Conservation (phyloP, 2,797 vertebrate genomes). For the Atherinosoma microstoma region DNA sequence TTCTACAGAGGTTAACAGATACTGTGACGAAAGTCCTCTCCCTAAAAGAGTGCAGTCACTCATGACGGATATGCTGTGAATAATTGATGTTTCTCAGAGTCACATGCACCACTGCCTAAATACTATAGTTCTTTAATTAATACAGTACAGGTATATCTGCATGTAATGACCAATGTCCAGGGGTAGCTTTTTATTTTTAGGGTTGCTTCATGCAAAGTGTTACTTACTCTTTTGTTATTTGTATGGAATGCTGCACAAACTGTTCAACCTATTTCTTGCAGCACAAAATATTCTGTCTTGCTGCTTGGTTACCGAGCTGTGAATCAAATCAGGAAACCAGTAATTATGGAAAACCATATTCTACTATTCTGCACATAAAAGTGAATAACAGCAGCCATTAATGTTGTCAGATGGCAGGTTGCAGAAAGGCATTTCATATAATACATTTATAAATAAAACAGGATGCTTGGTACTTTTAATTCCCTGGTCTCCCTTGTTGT, state of each 20-base stretch:
- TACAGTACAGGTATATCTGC: constrained; percentile 16
- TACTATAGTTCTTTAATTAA: constrained; percentile 39
- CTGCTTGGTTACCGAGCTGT: constrained; percentile 36
- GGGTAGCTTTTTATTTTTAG: neutral
- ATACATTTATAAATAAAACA: constrained; percentile 23
- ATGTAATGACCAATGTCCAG: neutral
- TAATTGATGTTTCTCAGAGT: constrained; percentile 71
- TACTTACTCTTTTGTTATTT: neutral
- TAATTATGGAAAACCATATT: constrained; percentile 18
- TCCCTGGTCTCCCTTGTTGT: constrained; percentile 13
- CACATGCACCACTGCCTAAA: constrained; percentile 48
- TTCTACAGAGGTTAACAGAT: constrained; percentile 40
- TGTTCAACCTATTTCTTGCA: neutral
- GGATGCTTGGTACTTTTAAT: constrained; percentile 20
- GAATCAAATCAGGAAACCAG: constrained; percentile 23
- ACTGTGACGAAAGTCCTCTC: constrained; percentile 44
- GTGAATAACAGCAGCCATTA: constrained; percentile 36
- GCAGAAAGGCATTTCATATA: constrained; percentile 16
- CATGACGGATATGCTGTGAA: constrained; percentile 73
- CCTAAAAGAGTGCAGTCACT: constrained; percentile 57
- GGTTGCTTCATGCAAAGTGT: neutral
- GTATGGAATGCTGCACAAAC: neutral
- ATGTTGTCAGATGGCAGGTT: constrained; percentile 30
- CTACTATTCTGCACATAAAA: constrained; percentile 8
- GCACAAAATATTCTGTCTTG: neutral